Evolutionary conservation across 1,140 invertebrate genomes (phyloP).

Genomic region (Thaumatotibia leucotreta): DNA sequence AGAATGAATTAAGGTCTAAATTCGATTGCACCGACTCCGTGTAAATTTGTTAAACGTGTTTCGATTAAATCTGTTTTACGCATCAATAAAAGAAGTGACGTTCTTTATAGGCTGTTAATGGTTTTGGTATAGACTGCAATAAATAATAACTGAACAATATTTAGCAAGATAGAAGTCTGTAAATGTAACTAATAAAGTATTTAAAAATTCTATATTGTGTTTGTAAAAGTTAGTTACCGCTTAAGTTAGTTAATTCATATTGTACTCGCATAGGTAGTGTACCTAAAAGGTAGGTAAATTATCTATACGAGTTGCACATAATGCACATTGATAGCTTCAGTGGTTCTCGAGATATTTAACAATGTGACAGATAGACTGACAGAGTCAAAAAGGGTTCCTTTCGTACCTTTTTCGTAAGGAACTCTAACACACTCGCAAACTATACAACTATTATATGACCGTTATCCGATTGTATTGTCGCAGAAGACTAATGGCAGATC

Average conservation of each 20-base stretch:
- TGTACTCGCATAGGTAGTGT: too few species aligned
- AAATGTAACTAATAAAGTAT: neutral
- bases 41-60: neutral
- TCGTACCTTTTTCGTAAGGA: too few species aligned
- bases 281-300: too few species aligned
- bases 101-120: neutral
- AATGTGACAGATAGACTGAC: too few species aligned
- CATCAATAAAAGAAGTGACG: constrained; percentile 4
- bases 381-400: too few species aligned
- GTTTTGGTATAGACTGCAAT: neutral
- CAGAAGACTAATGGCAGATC: neutral
- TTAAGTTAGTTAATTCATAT: too few species aligned
- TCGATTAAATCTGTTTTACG: neutral
- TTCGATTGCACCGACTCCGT: neutral
- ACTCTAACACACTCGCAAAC: neutral
- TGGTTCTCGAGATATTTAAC: too few species aligned
- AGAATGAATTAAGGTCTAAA: neutral
- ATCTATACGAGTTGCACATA: too few species aligned
- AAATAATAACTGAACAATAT: neutral
- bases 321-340: too few species aligned
- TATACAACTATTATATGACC: neutral
- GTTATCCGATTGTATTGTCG: constrained; percentile 3
- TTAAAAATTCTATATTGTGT: too few species aligned
- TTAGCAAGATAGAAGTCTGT: neutral
- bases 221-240: too few species aligned